phyloP scores from a whole-genome alignment of 2,797 vertebrate genomes.

The Lycodopsis pacificus region DNA sequence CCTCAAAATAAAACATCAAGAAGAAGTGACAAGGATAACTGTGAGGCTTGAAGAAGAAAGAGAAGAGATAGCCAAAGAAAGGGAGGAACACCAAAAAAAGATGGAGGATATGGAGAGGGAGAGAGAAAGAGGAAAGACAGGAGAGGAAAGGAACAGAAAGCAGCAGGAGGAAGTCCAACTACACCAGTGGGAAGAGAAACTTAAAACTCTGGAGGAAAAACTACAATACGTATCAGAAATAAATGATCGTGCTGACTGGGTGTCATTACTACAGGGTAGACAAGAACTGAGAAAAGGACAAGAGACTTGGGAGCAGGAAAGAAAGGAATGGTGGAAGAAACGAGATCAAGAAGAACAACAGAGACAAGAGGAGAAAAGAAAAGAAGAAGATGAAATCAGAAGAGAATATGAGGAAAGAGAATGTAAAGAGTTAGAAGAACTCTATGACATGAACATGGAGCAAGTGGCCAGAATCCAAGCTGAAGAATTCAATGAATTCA shows the following conservation, averaged over 20 bases:
- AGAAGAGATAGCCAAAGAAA: neutral
- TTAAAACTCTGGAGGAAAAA: neutral
- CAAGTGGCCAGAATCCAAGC: conserved; percentile 51
- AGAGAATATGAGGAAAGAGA: conserved; percentile 17
- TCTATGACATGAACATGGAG: neutral
- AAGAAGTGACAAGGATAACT: neutral
- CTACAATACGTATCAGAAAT: accelerated
- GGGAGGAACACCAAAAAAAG: neutral
- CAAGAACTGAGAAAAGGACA: neutral
- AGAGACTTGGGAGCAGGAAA: conserved; percentile 25
- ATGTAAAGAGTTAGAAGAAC: neutral
- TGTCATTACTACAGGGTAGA: neutral
- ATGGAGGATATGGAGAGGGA: conserved; percentile 73
- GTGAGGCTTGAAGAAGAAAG: neutral
- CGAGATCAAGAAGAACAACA: neutral
- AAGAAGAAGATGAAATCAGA: neutral
- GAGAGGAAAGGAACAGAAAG: neutral
- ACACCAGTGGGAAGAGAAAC: accelerated
- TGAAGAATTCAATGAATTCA: conserved; percentile 41
- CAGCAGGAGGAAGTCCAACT: neutral
- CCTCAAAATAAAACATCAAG: conserved; percentile 1
- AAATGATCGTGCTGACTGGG: accelerated
- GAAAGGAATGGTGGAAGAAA: conserved; percentile 12
- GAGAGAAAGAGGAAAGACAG: neutral
- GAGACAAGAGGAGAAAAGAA: neutral